Evolutionary conservation across 2,797 vertebrate genomes (phyloP).

Genomic region (Sebastes ruberrimus): DNA sequence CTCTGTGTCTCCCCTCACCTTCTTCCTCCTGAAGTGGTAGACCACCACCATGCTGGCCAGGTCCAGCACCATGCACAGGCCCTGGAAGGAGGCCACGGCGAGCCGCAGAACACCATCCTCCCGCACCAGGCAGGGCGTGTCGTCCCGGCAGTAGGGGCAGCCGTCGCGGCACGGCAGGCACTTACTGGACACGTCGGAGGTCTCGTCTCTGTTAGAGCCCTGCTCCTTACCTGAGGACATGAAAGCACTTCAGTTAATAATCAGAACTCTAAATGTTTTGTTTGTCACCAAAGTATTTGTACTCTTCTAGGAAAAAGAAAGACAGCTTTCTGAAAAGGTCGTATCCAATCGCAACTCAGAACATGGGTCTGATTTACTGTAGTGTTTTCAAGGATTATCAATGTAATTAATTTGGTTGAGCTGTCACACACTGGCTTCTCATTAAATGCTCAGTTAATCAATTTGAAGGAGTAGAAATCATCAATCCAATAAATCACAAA

Average conservation of each 20-base stretch:
- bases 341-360: not conserved
- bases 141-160: conserved; percentile 90
- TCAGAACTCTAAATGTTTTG: not conserved
- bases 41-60: conserved; percentile 89
- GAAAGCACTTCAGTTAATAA: not conserved
- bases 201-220: conserved; percentile 65
- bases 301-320: not conserved
- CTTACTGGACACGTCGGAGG: conserved; percentile 83
- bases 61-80: conserved; percentile 89
- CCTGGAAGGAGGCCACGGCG: conserved; percentile 93
- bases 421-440: conserved; percentile 30
- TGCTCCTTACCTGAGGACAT: conserved; percentile 82
- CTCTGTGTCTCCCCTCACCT: conserved; percentile 81
- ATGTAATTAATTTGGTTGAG: conserved; percentile 40
- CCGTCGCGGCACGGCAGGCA: conserved; percentile 94
- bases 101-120: conserved; percentile 90
- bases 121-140: conserved; percentile 91
- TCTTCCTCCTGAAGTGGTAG: conserved; percentile 94
- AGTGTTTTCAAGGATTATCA: conserved; percentile 43
- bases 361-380: conserved; percentile 25
- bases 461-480: conserved; percentile 42
- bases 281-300: not conserved
- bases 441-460: conserved; percentile 54
- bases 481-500: conserved; percentile 55
- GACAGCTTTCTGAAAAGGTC: not conserved